Evolutionary conservation across 2,888 invertebrate species (phyloP), one percentile per base, ranked within the genome.

Genomic region (Drosophila acutilabella): DNA sequence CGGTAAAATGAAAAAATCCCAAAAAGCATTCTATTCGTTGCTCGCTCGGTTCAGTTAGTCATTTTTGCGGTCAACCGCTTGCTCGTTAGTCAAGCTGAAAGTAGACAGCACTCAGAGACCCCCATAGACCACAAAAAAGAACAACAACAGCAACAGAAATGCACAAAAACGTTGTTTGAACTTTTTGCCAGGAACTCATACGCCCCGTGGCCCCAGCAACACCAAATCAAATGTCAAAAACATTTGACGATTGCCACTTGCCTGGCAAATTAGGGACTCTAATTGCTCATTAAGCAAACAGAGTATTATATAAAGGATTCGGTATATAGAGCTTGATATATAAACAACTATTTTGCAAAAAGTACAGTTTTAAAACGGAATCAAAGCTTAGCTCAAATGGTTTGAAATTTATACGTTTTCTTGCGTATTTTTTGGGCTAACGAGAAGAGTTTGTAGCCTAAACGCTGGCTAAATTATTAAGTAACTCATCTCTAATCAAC

Each of bases 11-110:
- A 45, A 51, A 36, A 50, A 13, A 44, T 10, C 30, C 44, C 16
- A 13, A 14, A 45, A 52, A 14, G 26, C 45, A 23, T 23, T 23
- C 23, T 38, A 38, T 40, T 50, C n/a, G 16, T 41, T 45, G 40
- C 23, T 52, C 36, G 44, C 67, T 8, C 8, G 7, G 56, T 52
- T 69, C 64, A 60, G 69, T 59, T 80, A 58, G 85, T 59, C 78
- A 71, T 71, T 80, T 80, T 66, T 80, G 74, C 40, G 81, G 71
- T 65, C 61, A 76, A 72, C 80, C 68, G 58, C 72, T 64, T 71
- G 38, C 64, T 72, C 57, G 68, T 75, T 78, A 75, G 69, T 64
- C 59, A 77, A 30, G 64, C 64, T 64, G 60, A 72, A 59, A 65
- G 59, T 52, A 44, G 41, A 36, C 78, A 53, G 51, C 61, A 65